These are phyloP conservation scores for Cydia splendana DNA, from an alignment of 1,140 invertebrate species.

Conservation along the genomic window DNA sequence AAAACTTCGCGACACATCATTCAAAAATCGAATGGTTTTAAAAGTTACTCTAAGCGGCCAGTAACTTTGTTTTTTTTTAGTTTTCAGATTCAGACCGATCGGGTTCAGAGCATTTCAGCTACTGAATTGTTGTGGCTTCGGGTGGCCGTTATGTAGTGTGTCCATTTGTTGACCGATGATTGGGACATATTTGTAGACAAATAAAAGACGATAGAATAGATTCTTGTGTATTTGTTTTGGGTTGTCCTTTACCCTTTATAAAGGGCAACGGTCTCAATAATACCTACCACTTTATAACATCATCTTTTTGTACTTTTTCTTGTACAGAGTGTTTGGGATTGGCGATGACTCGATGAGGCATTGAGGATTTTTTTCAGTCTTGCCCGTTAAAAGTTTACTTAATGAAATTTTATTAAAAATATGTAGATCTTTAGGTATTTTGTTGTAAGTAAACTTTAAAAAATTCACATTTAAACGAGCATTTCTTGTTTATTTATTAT, in stretches of 20 bases:
- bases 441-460: too few relatives aligned
- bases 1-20: constrained; percentile 17
- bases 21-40: not conserved
- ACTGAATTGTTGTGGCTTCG: constrained; percentile 59
- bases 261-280: too few relatives aligned
- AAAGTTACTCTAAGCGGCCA: not conserved
- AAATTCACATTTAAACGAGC: too few relatives aligned
- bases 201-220: not conserved
- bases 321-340: too few relatives aligned
- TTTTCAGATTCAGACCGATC: constrained; percentile 34
- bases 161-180: constrained; percentile 12
- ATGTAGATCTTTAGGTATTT: too few relatives aligned
- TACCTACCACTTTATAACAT: too few relatives aligned
- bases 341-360: too few relatives aligned
- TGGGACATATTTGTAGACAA: constrained; percentile 18
- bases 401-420: not conserved
- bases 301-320: too few relatives aligned
- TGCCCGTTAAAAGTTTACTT: too few relatives aligned
- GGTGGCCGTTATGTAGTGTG: constrained; percentile 14
- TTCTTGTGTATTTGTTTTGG: not conserved
- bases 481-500: too few relatives aligned
- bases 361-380: too few relatives aligned
- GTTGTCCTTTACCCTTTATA: not conserved
- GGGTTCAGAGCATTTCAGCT: constrained; percentile 43
- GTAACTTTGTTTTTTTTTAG: not conserved